Percentiles rank a stretch among this genome's conserved stretches.
Conservation (phyloP, 2,113 vertebrate species). For the Catharus minimus region DNA sequence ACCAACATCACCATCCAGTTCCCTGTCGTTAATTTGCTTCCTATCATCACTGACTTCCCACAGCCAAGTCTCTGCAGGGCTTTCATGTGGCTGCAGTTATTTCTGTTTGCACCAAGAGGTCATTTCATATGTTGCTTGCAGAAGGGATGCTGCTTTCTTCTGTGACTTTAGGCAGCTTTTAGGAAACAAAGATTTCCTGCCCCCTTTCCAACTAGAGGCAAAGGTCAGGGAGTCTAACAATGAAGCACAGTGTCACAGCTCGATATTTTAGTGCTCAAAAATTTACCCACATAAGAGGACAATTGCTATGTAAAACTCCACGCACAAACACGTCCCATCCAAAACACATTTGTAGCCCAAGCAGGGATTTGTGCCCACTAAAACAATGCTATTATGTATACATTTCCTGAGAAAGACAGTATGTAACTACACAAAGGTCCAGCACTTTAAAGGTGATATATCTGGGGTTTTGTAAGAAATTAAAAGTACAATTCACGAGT, state of each 20-base stretch:
- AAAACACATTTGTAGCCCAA: neutral
- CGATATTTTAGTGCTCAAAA: neutral
- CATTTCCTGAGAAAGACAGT: neutral
- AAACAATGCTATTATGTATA: neutral
- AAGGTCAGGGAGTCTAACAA: conserved; percentile 45
- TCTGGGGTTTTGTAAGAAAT: neutral
- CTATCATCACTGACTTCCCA: neutral
- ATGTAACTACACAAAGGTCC: neutral
- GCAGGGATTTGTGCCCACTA: neutral
- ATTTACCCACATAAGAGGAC: conserved; percentile 1
- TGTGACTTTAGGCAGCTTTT: conserved; percentile 50
- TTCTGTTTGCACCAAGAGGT: conserved; percentile 18
- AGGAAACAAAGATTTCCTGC: conserved; percentile 59
- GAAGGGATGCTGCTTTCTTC: conserved; percentile 35
- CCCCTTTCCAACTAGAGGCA: conserved; percentile 42
- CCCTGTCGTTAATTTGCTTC: conserved; percentile 3
- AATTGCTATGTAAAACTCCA: neutral
- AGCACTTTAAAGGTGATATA: neutral
- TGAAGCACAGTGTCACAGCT: conserved; percentile 9
- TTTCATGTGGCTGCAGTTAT: conserved; percentile 13
- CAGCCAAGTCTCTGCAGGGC: neutral
- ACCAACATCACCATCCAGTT: neutral
- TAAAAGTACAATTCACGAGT: neutral
- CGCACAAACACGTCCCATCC: rapidly evolving
- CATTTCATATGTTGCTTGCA: neutral